Evolutionary conservation across 2,113 vertebrate species (phyloP).

Genomic region (Willisornis vidua): DNA sequence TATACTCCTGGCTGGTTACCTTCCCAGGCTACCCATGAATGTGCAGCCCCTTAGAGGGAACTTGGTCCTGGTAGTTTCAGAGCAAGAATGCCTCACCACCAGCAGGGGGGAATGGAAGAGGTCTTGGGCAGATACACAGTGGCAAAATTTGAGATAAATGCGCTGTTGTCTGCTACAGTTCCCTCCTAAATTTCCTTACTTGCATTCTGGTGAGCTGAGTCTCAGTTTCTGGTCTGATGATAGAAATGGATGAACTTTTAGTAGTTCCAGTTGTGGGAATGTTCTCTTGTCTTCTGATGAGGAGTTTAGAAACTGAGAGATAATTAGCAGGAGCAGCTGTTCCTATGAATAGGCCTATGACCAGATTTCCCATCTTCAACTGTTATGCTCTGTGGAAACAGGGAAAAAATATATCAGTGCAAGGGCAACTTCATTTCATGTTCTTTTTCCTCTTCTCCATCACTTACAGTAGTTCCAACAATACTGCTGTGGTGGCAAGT

Average conservation of each 20-base stretch:
- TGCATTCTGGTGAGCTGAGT: neutral
- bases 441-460: neutral
- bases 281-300: slow-evolving; percentile 4
- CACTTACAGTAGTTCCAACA: neutral
- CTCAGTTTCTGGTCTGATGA: neutral
- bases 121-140: neutral
- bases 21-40: accelerated
- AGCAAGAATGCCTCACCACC: neutral
- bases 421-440: neutral
- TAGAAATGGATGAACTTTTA: slow-evolving; percentile 51
- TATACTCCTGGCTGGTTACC: neutral
- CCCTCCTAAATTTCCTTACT: neutral
- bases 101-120: neutral
- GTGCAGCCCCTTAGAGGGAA: neutral
- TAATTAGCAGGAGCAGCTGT: slow-evolving; percentile 68
- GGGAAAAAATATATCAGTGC: neutral
- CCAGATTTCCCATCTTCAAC: slow-evolving; percentile 49
- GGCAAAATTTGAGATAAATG: neutral
- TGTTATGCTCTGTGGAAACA: slow-evolving; percentile 7
- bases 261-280: slow-evolving; percentile 47
- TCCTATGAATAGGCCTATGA: slow-evolving; percentile 33
- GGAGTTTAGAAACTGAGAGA: slow-evolving; percentile 44
- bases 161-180: neutral
- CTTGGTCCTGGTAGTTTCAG: neutral
- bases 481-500: neutral